These are phyloP conservation scores for Upupa epops DNA, from an alignment of 2,113 vertebrate genomes.

Conservation along the genomic window DNA sequence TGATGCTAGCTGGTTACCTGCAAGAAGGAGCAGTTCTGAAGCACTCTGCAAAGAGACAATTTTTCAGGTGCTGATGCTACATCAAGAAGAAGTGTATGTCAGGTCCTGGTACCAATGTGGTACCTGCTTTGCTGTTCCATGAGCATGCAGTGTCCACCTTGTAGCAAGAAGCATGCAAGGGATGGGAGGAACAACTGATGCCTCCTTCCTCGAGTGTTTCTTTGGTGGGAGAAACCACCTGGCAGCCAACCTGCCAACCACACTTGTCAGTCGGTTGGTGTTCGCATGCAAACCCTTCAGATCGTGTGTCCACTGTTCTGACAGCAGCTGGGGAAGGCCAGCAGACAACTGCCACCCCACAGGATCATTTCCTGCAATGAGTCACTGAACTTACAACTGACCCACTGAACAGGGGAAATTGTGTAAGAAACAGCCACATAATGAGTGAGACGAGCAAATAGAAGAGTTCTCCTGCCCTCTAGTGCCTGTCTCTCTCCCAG, in stretches of 20 bases:
- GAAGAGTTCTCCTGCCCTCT: conserved; percentile 64
- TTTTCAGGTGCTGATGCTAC: background rate
- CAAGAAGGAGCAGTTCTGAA: background rate
- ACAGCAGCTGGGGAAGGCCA: background rate
- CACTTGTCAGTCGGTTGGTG: accelerated
- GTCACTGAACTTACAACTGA: background rate
- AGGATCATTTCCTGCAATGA: background rate
- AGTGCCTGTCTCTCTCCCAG: background rate
- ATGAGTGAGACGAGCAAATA: accelerated
- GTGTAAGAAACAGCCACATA: background rate
- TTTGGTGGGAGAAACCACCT: accelerated
- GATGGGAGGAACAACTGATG: background rate
- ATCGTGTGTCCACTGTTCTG: background rate
- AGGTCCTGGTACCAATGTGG: accelerated
- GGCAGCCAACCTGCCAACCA: background rate
- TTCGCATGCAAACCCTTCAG: accelerated
- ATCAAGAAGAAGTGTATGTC: background rate
- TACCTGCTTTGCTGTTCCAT: background rate
- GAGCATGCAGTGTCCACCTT: background rate
- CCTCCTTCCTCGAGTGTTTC: background rate
- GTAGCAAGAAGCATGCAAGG: background rate
- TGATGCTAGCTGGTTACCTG: background rate
- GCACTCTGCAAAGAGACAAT: background rate
- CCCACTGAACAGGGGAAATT: background rate
- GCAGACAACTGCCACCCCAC: background rate